Evolutionary conservation across 1,140 invertebrate species (phyloP), one percentile per base, ranked within the genome.

Genomic region (Phocides pigmalion): DNA sequence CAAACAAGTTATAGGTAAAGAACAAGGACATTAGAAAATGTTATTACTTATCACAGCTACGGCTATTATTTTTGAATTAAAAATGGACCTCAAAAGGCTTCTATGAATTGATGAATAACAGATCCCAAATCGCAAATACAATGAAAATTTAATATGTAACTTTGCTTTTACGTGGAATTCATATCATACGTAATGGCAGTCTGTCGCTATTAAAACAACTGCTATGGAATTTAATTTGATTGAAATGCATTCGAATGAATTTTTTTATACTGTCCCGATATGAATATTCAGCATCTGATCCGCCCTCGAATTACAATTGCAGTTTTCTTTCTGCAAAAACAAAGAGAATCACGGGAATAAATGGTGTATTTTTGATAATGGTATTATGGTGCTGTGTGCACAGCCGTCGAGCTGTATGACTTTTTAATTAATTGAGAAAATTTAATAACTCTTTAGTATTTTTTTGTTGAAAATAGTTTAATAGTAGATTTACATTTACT

Each of bases 311-410:
- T 46, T 35, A 59, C 25, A 46, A 59, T 35, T 59, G 42, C 25
- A 35, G 42, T 5, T 17, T 58, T 22, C 54, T 35, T 35, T 35
- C 9, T 35, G 42, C 41, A 46, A 44, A 54, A 41, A 44, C 42
- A 46, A 17, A 42, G 25, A 28, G 42, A 46, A 58, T 44, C 35
- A 28, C 22, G 25, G 19, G 19, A 46, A 44, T 35, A 59, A 59
- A 59, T 59, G 54, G 42, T 59, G 41, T 22, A 46, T 59, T 59
- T 35, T 35, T 28, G 17, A 59, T 59, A 59, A 59, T 46, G 16
- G 25, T 11, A 35, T 4, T n/a, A n/a, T 35, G n/a, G 9, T 35
- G 6, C 0, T 22, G 3, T n/a, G n/a, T n/a, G n/a, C n/a, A n/a
- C n/a, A n/a, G n/a, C n/a, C n/a, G n/a, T n/a, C n/a, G n/a, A n/a